Conservation (phyloP, 2,113 vertebrate genomes). For the Mystacornis crossleyi region DNA sequence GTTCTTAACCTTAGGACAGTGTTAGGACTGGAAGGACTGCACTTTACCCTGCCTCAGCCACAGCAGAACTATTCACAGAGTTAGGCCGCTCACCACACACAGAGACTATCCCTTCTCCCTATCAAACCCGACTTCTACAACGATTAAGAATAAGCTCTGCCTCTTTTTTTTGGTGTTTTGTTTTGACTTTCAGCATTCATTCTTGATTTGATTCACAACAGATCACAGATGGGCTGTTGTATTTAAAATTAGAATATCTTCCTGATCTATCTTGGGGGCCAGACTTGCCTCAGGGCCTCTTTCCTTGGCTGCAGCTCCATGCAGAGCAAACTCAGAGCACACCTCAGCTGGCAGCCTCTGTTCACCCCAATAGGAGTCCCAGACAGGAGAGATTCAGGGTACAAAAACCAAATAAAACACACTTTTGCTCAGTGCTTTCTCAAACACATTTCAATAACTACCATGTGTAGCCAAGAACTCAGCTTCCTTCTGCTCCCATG, state of each 20-base stretch:
- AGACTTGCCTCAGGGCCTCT: background rate
- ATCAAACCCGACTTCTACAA: background rate
- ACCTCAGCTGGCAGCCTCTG: background rate
- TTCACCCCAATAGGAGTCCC: background rate
- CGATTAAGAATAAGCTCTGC: background rate
- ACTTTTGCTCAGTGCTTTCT: background rate
- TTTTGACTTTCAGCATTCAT: background rate
- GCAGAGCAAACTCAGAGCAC: background rate
- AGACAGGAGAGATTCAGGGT: background rate
- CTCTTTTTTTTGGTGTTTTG: background rate
- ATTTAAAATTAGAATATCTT: background rate
- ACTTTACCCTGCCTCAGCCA: background rate
- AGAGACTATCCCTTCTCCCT: background rate
- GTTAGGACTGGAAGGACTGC: background rate
- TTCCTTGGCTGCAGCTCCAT: background rate
- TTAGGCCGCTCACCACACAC: background rate
- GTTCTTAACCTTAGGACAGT: background rate
- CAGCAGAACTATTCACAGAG: background rate
- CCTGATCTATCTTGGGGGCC: background rate
- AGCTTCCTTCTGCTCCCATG: background rate
- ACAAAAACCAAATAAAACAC: background rate
- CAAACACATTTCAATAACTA: background rate
- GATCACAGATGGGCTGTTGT: background rate
- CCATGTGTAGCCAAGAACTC: background rate
- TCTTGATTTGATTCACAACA: background rate